Conservation (phyloP, 2,888 invertebrate genomes). For the Liopterus haemorrhoidalis region DNA sequence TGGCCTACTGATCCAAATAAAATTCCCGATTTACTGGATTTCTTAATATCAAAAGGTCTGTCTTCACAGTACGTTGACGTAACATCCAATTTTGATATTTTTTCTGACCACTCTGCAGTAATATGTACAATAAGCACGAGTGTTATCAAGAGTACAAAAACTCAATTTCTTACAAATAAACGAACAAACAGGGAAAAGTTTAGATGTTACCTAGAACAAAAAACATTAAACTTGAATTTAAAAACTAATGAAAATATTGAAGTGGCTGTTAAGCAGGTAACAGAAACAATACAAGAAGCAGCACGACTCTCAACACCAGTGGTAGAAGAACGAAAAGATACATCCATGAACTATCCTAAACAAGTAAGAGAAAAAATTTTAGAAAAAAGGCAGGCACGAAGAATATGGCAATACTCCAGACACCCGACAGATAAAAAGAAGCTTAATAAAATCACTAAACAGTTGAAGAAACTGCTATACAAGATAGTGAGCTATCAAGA, state of each 20-base stretch:
- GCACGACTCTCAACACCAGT: slow-evolving; percentile 17
- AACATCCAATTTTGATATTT: slow-evolving; percentile 28
- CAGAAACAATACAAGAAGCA: slow-evolving; percentile 22
- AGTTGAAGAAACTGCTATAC: slow-evolving; percentile 22
- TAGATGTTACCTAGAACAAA: slow-evolving; percentile 12
- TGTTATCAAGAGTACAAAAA: slow-evolving; percentile 22
- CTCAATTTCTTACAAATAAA: slow-evolving; percentile 21
- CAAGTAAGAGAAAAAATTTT: slow-evolving; percentile 18
- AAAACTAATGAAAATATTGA: slow-evolving; percentile 27
- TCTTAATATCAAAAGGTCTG: slow-evolving; percentile 30
- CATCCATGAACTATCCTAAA: slow-evolving; percentile 20
- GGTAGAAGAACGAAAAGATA: slow-evolving; percentile 1
- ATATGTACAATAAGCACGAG: slow-evolving; percentile 26
- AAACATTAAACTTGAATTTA: too few relatives aligned
- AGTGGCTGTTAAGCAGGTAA: slow-evolving; percentile 22
- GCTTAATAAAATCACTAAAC: slow-evolving; percentile 20
- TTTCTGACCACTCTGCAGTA: slow-evolving; percentile 32
- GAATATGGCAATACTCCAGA: slow-evolving; percentile 26
- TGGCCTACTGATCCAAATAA: slow-evolving; percentile 31
- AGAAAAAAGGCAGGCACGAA: slow-evolving; percentile 19
- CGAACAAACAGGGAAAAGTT: slow-evolving; percentile 21
- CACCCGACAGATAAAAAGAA: slow-evolving; percentile 23
- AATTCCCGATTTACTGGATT: slow-evolving; percentile 32
- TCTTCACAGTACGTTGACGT: slow-evolving; percentile 20
- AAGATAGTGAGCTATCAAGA: slow-evolving; percentile 11